Evolutionary conservation across 2,888 invertebrate species (phyloP).

Genomic region (Thalpophila matura): DNA sequence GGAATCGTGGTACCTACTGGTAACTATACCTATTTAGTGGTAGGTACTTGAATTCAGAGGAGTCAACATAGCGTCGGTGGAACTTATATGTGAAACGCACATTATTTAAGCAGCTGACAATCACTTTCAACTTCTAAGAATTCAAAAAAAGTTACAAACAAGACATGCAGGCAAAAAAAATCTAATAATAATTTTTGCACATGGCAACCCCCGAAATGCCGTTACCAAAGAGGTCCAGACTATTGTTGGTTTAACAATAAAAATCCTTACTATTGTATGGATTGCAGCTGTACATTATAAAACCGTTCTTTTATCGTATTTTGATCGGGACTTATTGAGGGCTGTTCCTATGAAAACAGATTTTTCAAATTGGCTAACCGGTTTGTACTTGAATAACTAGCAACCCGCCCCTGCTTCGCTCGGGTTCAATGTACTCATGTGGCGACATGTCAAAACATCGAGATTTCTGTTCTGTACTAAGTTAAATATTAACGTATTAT

Average conservation of each 20-base stretch:
- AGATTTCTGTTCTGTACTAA: too few relatives aligned
- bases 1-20: too few relatives aligned
- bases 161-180: conserved; percentile 10
- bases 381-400: not conserved
- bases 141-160: not conserved
- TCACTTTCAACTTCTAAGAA: not conserved
- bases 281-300: conserved; percentile 43
- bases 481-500: too few relatives aligned
- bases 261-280: conserved; percentile 34
- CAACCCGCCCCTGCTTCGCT: too few relatives aligned
- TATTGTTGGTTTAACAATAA: conserved; percentile 52
- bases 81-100: not conserved
- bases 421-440: too few relatives aligned
- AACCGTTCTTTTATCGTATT: conserved; percentile 28
- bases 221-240: conserved; percentile 41
- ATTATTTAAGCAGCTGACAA: conserved; percentile 5
- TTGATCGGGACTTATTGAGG: not conserved
- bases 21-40: too few relatives aligned
- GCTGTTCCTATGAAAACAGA: not conserved
- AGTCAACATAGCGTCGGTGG: too few relatives aligned
- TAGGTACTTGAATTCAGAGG: too few relatives aligned
- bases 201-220: conserved; percentile 45
- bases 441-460: too few relatives aligned
- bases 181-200: conserved; percentile 52
- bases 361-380: conserved; percentile 4